Percentiles rank a stretch among this genome's conserved stretches.
Conservation (phyloP, 2,888 invertebrate genomes). For the Choreutis nemorana region DNA sequence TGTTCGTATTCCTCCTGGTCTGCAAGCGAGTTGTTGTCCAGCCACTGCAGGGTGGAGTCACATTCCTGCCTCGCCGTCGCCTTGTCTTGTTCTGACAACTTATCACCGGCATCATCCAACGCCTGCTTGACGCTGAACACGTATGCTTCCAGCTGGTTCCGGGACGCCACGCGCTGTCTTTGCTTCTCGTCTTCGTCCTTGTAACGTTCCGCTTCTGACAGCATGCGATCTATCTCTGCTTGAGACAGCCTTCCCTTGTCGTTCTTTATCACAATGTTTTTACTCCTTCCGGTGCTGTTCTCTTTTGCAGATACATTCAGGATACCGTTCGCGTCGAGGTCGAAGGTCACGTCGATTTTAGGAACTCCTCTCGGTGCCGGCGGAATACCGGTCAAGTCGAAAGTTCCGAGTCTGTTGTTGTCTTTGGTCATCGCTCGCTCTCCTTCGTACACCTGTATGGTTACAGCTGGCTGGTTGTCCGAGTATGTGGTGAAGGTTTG, state of each 20-base stretch:
- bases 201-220: conserved; percentile 75
- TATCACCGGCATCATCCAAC: conserved; percentile 67
- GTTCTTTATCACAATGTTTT: conserved; percentile 75
- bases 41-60: conserved; percentile 72
- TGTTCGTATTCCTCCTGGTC: conserved; percentile 72
- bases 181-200: conserved; percentile 75
- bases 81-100: conserved; percentile 71
- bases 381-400: conserved; percentile 67
- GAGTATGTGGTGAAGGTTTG: conserved; percentile 75
- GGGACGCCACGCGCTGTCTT: conserved; percentile 70
- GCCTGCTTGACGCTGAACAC: conserved; percentile 76
- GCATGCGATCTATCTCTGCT: conserved; percentile 82
- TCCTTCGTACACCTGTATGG: conserved; percentile 71
- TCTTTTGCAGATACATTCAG: conserved; percentile 76
- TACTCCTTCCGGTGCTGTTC: conserved; percentile 62
- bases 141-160: conserved; percentile 78
- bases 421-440: conserved; percentile 75
- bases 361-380: conserved; percentile 68
- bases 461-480: conserved; percentile 74
- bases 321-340: conserved; percentile 71
- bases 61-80: conserved; percentile 49
- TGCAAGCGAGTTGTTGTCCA: conserved; percentile 72
- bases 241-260: conserved; percentile 68
- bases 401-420: conserved; percentile 66
- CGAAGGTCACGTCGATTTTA: conserved; percentile 69